Evolutionary conservation across 2,888 invertebrate species (phyloP), one percentile per base, ranked within the genome.

Genomic region (Papilio protenor): DNA sequence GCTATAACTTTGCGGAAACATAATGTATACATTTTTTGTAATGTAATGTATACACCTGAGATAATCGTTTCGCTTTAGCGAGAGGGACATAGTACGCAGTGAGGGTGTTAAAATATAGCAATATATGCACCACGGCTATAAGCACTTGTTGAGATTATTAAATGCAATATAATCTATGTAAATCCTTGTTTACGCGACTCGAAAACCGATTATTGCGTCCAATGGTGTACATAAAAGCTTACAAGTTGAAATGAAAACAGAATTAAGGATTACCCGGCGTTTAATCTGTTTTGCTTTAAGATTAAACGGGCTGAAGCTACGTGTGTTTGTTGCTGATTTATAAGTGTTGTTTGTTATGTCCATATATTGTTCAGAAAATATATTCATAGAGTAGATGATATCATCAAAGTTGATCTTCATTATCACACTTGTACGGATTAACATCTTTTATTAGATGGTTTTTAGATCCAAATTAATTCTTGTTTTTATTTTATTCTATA

Each of bases 191-290:
- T 45, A 21, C 21, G 52, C 18, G 47, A 71, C 71, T 52, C 2
- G 6, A 52, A 71, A 52, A 23, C 27, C 23, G 47, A 71, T 49
- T 71, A 71, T 27, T 10, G 71, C 27, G 18, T 52, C 23, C 52
- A 33, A 76, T 23, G 23, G 16, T 64, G 59, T 74, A 74, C 64
- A 47, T 12, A 21, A 59, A 27, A 11, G 74, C 74, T 74, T 74
- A 74, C 74, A 74, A 74, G 74, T 61, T 74, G 47, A 64, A 74
- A 61, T 74, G 59, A 49, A 74, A 64, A 12, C 64, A 64, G 64
- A 74, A 64, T 74, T 74, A 61, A 61, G 74, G 61, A 74, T 74
- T 74, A 74, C 49, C 49, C 47, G 64, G 45, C 40, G 74, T 64
- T 45, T 23, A 74, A 61, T 61, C 59, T 74, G 47, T 23, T 49